Evolutionary conservation across 2,797 vertebrate genomes (phyloP).

Genomic region (Gymnocypris eckloni): DNA sequence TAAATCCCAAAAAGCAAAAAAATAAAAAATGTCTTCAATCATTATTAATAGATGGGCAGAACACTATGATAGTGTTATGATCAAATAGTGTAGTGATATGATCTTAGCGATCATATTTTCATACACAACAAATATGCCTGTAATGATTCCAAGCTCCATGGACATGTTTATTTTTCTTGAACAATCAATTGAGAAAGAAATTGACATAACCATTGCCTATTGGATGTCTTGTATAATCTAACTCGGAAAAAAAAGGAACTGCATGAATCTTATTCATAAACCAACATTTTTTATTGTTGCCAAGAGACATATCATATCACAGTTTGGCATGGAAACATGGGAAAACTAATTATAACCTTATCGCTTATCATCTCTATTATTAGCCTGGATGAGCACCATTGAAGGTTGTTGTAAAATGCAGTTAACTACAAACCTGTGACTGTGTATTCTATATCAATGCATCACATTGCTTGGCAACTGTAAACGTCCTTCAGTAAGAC

Average conservation of each 20-base stretch:
- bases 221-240: slow-evolving; percentile 17
- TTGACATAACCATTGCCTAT: not conserved
- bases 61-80: not conserved
- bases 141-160: not conserved
- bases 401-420: not conserved
- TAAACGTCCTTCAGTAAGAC: not conserved
- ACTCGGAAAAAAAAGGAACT: not conserved
- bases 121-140: not conserved
- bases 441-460: not conserved
- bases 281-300: slow-evolving; percentile 20
- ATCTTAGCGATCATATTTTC: slow-evolving; percentile 15
- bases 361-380: slow-evolving; percentile 1
- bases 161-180: slow-evolving; percentile 7
- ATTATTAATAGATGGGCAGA: not conserved
- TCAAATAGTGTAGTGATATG: too few species aligned
- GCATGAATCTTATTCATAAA: slow-evolving; percentile 1
- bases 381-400: not conserved
- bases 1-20: not conserved
- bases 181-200: not conserved
- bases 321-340: slow-evolving; percentile 1
- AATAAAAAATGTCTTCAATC: too few species aligned
- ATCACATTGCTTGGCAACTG: not conserved
- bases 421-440: not conserved
- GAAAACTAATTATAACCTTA: slow-evolving; percentile 9
- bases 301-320: slow-evolving; percentile 5